Conservation (phyloP, 2,797 vertebrate genomes). For the Chrysocyon brachyurus region DNA sequence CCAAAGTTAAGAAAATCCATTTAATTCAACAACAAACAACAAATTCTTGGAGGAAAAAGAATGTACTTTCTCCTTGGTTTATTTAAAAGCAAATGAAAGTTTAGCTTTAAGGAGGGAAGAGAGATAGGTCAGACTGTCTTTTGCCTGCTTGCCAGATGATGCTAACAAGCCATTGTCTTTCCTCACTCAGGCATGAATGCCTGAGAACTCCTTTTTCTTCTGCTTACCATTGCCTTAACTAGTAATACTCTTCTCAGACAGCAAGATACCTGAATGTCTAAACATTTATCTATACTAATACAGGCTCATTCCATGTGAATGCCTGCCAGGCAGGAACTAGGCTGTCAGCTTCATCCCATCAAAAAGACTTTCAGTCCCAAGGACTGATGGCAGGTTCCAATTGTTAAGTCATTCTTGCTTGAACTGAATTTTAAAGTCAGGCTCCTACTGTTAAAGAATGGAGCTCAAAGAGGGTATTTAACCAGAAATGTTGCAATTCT, state of each 20-base stretch:
- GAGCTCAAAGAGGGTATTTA: slow-evolving; percentile 84
- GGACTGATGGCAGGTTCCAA: slow-evolving; percentile 87
- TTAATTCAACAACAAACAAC: slow-evolving; percentile 63
- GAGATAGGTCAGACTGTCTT: slow-evolving; percentile 72
- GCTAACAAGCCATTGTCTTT: slow-evolving; percentile 39
- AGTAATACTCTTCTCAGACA: slow-evolving; percentile 72
- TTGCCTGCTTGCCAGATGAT: slow-evolving; percentile 62
- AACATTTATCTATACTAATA: slow-evolving; percentile 84
- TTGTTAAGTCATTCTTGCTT: slow-evolving; percentile 88
- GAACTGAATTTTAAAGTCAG: slow-evolving; percentile 89
- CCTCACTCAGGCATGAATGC: slow-evolving; percentile 56
- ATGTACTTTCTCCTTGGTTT: not conserved
- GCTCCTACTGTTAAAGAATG: slow-evolving; percentile 84
- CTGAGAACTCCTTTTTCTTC: slow-evolving; percentile 70
- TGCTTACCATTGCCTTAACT: slow-evolving; percentile 67
- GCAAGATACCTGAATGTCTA: slow-evolving; percentile 85
- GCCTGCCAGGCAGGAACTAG: slow-evolving; percentile 88
- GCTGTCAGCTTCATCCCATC: slow-evolving; percentile 86
- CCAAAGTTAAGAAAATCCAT: slow-evolving; percentile 43
- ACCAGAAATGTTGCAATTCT: slow-evolving; percentile 85
- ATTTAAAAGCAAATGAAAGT: slow-evolving; percentile 65
- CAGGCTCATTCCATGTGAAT: slow-evolving; percentile 80
- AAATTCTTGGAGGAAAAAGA: not conserved
- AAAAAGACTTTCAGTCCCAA: slow-evolving; percentile 86
- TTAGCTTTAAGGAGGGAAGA: slow-evolving; percentile 57